These are phyloP conservation scores for Isaurus tuberculatus DNA, from an alignment of 92 coral and sea anemone genomes.

Conservation along the genomic window DNA sequence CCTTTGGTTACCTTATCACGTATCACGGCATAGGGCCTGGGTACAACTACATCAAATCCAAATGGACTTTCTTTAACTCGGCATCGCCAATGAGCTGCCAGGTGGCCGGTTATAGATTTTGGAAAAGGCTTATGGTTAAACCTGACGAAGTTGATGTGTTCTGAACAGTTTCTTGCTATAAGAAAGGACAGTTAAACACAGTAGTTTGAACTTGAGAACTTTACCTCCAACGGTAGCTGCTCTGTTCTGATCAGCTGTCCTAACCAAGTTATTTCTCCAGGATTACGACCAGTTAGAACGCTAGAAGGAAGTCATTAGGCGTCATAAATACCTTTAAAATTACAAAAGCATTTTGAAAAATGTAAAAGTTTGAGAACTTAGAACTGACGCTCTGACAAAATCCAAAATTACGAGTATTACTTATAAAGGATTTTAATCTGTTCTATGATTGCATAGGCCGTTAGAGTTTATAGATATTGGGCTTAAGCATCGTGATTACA, in stretches of 20 bases:
- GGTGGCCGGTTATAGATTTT: conserved; percentile 57
- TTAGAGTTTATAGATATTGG: not conserved
- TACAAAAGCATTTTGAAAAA: too few relatives aligned
- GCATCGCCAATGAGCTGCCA: conserved; percentile 67
- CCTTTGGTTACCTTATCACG: conserved; percentile 67
- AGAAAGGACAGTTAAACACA: not conserved
- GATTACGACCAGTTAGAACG: too few relatives aligned
- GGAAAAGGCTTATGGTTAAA: conserved; percentile 48
- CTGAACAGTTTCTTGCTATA: not conserved
- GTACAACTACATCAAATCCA: conserved; percentile 61
- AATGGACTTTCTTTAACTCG: conserved; percentile 60
- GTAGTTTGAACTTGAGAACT: not conserved
- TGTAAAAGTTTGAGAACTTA: too few relatives aligned
- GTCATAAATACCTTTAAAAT: too few relatives aligned
- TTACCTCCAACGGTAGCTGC: not conserved
- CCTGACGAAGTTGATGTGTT: conserved; percentile 41
- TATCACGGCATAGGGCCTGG: conserved; percentile 68
- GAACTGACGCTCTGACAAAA: too few relatives aligned
- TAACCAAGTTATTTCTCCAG: too few relatives aligned
- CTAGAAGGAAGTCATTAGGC: too few relatives aligned
- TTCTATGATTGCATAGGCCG: not conserved
- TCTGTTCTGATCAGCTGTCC: too few relatives aligned
- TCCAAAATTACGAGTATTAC: too few relatives aligned
- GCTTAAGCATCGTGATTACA: not conserved
- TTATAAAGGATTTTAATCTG: not conserved